Evolutionary conservation across 2,888 invertebrate species (phyloP).

Genomic region (Nasonia oneida): DNA sequence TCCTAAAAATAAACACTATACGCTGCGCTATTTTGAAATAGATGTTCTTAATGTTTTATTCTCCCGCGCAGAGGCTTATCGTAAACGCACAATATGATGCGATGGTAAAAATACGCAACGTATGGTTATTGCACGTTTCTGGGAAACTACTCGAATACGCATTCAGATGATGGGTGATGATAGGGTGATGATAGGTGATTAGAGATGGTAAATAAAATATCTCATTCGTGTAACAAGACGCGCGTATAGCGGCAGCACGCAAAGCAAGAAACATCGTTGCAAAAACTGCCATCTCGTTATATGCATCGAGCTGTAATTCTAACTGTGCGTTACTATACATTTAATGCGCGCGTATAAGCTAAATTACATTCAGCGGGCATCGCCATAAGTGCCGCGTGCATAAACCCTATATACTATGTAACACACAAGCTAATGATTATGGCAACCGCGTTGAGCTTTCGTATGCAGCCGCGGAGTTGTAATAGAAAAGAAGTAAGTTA

Average conservation of each 20-base stretch:
- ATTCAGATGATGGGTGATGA: not conserved
- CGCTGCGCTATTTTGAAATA: not conserved
- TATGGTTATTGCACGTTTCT: not conserved
- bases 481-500: not conserved
- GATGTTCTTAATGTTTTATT: not conserved
- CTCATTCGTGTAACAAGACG: not conserved
- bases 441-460: not conserved
- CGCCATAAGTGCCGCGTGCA: not conserved
- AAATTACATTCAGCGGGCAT: constrained; percentile 7
- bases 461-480: not conserved
- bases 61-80: not conserved
- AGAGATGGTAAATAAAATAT: not conserved
- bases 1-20: not conserved
- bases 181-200: not conserved
- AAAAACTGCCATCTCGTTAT: constrained; percentile 14
- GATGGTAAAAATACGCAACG: no score
- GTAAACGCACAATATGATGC: no score
- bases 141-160: not conserved
- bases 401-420: not conserved
- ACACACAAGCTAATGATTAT: not conserved
- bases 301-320: not conserved
- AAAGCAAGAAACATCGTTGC: not conserved
- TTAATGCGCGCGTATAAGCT: not conserved
- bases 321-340: not conserved
- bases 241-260: not conserved